Conservation (phyloP, 2,888 invertebrate species). For the Phanerotoma sp. region DNA sequence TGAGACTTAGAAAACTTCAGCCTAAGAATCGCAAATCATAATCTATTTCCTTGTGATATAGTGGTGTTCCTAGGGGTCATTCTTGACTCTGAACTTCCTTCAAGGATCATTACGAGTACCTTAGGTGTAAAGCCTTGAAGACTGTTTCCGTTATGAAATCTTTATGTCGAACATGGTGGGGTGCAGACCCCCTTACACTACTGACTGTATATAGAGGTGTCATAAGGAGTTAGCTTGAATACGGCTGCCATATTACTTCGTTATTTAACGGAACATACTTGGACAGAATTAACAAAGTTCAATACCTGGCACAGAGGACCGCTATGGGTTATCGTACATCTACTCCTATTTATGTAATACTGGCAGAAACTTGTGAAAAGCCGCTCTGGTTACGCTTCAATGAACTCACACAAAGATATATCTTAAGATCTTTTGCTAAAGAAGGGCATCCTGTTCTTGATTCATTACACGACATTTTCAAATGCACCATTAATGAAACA, state of each 20-base stretch:
- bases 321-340: not conserved
- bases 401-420: not conserved
- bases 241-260: slow-evolving; percentile 3
- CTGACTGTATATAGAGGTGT: not conserved
- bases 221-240: not conserved
- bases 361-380: not conserved
- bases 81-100: not conserved
- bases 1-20: no score
- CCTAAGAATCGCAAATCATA: no score
- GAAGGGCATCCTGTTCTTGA: not conserved
- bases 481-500: not conserved
- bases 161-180: not conserved
- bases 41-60: no score
- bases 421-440: not conserved
- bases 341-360: not conserved
- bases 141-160: not conserved
- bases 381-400: not conserved
- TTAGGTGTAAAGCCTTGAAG: not conserved
- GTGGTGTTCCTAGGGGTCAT: not conserved
- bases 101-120: not conserved
- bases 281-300: not conserved
- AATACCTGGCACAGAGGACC: not conserved
- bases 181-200: not conserved
- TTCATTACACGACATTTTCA: not conserved
- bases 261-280: not conserved